Base-by-base conservation (phyloP, 2,113 vertebrate genomes). In the Crotalus viridis region DNA sequence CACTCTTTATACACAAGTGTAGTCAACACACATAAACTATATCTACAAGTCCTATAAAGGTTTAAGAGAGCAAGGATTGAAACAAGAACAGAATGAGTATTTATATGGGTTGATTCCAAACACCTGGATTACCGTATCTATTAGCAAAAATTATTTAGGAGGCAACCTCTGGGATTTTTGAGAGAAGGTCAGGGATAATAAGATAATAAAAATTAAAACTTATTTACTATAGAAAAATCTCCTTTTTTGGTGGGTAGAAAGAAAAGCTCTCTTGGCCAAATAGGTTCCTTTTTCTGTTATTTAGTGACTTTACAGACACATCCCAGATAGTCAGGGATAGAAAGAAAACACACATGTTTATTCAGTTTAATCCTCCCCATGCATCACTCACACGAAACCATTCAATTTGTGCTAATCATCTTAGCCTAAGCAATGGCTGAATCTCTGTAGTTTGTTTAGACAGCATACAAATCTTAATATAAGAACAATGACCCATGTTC, bases 21-120 rank as follows among this genome's bases (percentile, higher is more conserved):
- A 92, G 93, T 90, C 26, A 33, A 54, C 33, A 56, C 91, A 15
- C 28, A 24, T 8, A 24, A 56, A 55, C 13, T 43, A 3, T 69
- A 88, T 94, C 89, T 69, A 88, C 93, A 94, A 94, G 88, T n/a
- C 6, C 91, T 55, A 19, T 94, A 87, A 92, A 88, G 86, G 26
- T 46, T 90, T 94, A 93, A 94, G 91, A 85, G 51, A 89, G 86
- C 51, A 17, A 64, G 19, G 85, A 13, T 74, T 48, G 13, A 4
- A 91, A 64, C 28, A 59, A 92, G 86, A 89, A 88, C 48, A 93
- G 87, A 88, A 87, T 28, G 17, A 61, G 87, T 61, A 90, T 43
- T 74, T 88, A 59, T 87, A 54, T 54, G 43, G 26, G 51, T 39
- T 24, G 26, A 89, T 61, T 85, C 92, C 89, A 74, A 95, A 92